Base-by-base conservation (phyloP, 2,888 invertebrate species). In the Tachina fera region DNA sequence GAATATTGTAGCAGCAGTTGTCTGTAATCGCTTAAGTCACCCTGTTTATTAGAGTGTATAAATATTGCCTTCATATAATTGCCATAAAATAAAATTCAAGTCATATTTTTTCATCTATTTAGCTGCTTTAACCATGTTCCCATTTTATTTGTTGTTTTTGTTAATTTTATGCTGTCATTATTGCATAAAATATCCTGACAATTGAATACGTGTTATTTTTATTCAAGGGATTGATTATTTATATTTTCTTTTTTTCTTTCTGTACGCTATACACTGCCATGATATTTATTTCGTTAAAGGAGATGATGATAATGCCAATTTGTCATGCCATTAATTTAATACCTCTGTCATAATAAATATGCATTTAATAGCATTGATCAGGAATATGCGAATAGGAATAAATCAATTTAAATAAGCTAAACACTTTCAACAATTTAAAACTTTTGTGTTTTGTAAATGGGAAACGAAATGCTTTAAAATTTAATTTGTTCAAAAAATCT, bases 21-120 rank as follows among this genome's bases (percentile, higher is more conserved):
- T 89, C 90, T 89, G 88, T 91, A 91, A 91, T 91, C 91, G 89
- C 90, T 90, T 90, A 91, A 91, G 90, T 91, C 91, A 91, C 91
- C 91, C 91, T 89, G 90, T 90, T 90, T 79, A 86, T 79, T 75
- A 81, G 31, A 31, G 67, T 77, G 74, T 56, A 72, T 72, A 82
- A 85, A 85, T 82, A 83, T 83, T 83, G 75, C 85, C 85, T 83
- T 86, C 82, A 86, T 86, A 83, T 82, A 83, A 86, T 82, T 82
- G 82, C 85, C 85, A 86, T 86, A 86, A 86, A 80, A 84, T 75
- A 71, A 74, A 77, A 72, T 72, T 72, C 65, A 61, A 63, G 60
- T 81, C 45, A 81, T 77, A 81, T 41, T 74, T 77, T 70, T 49
- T 70, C 16, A 47, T 63, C 39, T 56, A 13, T 76, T 56, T 53